These are phyloP conservation scores for Paracentrotus lividus DNA, from an alignment of 53 echinoderm and acorn worm genomes.

Conservation along the genomic window DNA sequence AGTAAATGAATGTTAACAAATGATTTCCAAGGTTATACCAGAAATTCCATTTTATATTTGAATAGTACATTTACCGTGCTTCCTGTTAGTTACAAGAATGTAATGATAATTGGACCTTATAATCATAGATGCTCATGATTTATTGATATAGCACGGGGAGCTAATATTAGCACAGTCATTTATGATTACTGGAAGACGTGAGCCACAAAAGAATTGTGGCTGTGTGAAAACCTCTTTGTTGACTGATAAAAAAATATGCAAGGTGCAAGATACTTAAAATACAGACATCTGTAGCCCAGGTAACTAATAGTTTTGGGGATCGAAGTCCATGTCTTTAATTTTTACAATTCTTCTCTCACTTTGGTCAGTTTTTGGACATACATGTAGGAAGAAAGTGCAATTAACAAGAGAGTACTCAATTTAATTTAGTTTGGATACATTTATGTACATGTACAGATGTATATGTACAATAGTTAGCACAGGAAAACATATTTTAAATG, in stretches of 20 bases:
- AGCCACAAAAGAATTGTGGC: slow-evolving; percentile 29
- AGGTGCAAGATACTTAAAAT: slow-evolving; percentile 12
- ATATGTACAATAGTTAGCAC: too few species aligned
- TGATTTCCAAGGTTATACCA: too few species aligned
- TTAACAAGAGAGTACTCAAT: too few species aligned
- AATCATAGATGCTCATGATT: slow-evolving; percentile 7
- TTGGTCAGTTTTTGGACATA: too few species aligned
- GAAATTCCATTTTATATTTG: not conserved
- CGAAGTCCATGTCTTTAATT: slow-evolving; percentile 15
- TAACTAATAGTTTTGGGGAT: slow-evolving; percentile 25
- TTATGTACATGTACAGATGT: too few species aligned
- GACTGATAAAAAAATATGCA: slow-evolving; percentile 30
- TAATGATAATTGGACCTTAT: not conserved
- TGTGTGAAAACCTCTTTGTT: slow-evolving; percentile 26
- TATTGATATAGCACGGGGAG: not conserved
- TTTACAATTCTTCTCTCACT: too few species aligned
- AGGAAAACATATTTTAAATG: too few species aligned
- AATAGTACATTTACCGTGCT: not conserved
- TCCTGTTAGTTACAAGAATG: slow-evolving; percentile 5
- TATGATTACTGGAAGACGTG: slow-evolving; percentile 28
- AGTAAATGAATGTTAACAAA: too few species aligned
- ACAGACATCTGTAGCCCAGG: not conserved
- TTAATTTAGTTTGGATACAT: too few species aligned
- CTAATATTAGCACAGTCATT: not conserved
- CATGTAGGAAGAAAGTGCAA: too few species aligned